phyloP scores from a whole-genome alignment of 2,113 vertebrate species.

The Ochotona princeps region DNA sequence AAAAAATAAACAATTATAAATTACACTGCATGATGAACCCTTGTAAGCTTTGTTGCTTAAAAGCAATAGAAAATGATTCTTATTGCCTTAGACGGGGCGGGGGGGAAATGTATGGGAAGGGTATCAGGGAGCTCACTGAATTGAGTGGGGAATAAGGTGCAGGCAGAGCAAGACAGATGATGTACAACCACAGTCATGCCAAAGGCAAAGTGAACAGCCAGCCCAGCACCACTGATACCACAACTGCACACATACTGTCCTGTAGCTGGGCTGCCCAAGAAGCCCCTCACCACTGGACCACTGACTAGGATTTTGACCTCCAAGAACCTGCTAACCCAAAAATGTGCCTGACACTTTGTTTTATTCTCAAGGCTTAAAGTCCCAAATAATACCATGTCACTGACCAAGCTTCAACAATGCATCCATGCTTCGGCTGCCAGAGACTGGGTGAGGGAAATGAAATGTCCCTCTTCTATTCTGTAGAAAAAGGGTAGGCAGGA shows the following conservation, averaged over 20 bases:
- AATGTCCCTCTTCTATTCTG: background rate
- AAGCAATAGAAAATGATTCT: background rate
- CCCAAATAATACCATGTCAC: background rate
- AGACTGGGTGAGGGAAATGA: background rate
- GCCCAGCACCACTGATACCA: too few relatives aligned
- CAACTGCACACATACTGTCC: too few relatives aligned
- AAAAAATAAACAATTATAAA: background rate
- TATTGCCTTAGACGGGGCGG: background rate
- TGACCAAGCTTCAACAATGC: background rate
- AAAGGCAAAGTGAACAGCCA: background rate
- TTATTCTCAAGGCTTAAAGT: background rate
- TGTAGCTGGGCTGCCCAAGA: too few relatives aligned
- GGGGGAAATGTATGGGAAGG: background rate
- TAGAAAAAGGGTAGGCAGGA: background rate
- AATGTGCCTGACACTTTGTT: background rate
- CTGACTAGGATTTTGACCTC: background rate
- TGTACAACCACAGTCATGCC: background rate
- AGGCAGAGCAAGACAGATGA: background rate
- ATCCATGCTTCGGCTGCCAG: background rate
- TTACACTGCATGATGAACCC: background rate
- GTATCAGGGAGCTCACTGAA: background rate
- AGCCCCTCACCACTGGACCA: background rate
- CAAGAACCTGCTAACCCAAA: background rate
- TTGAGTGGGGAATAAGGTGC: background rate
- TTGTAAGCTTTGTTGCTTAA: background rate